A percentile compares a stretch with the other conserved stretches of the same genome.
Evolutionary conservation across 2,888 invertebrate species (phyloP).

Genomic region (Choristoneura rosaceana): DNA sequence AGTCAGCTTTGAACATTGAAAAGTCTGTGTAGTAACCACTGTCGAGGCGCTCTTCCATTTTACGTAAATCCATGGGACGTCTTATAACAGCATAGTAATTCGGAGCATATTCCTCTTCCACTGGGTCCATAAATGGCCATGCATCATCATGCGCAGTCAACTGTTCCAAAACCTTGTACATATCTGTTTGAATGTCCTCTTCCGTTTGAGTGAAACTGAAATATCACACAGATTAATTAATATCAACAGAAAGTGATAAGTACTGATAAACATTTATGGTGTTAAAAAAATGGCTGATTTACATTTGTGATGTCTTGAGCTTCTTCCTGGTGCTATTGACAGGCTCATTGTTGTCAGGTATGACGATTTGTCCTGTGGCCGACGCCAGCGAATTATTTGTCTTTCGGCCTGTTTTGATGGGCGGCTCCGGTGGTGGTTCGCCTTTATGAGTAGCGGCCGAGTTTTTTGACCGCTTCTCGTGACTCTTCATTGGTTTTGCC

Average conservation of each 20-base stretch:
- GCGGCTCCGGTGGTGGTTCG: slow-evolving; percentile 73
- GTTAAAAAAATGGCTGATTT: slow-evolving; percentile 56
- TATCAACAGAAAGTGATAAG: neutral
- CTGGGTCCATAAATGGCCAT: slow-evolving; percentile 97
- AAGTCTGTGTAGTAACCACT: slow-evolving; percentile 92
- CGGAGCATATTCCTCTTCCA: slow-evolving; percentile 96
- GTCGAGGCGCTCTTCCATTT: slow-evolving; percentile 95
- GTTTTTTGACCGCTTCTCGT: slow-evolving; percentile 74
- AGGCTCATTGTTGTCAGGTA: slow-evolving; percentile 84
- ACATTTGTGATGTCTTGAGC: slow-evolving; percentile 89
- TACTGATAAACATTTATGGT: neutral
- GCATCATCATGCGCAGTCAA: slow-evolving; percentile 95
- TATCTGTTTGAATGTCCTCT: slow-evolving; percentile 94
- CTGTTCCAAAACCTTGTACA: slow-evolving; percentile 96
- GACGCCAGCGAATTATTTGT: slow-evolving; percentile 95
- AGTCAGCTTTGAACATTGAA: slow-evolving; percentile 93
- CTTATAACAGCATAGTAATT: slow-evolving; percentile 91
- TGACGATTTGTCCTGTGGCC: slow-evolving; percentile 93
- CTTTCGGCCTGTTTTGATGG: slow-evolving; percentile 88
- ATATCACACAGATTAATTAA: slow-evolving; percentile 36
- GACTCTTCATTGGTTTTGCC: slow-evolving; percentile 64
- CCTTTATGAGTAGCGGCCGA: slow-evolving; percentile 70
- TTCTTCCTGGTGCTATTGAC: slow-evolving; percentile 83
- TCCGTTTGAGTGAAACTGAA: slow-evolving; percentile 91
- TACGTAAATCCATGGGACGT: slow-evolving; percentile 94